These are phyloP conservation scores for Lucifuga dentata DNA, from an alignment of 2,113 vertebrate genomes.

Conservation along the genomic window DNA sequence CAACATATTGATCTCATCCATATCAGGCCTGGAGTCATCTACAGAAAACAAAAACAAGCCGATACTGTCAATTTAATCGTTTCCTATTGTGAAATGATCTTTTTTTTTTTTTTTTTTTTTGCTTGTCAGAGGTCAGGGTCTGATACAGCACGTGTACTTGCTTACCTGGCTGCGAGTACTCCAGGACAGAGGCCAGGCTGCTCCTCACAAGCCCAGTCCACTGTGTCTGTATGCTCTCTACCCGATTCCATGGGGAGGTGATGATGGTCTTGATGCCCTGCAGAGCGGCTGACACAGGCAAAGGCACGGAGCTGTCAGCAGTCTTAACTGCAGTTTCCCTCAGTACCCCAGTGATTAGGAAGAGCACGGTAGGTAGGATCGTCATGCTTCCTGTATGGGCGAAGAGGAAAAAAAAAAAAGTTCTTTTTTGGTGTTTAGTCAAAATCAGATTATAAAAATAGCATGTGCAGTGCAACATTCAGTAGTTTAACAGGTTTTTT, in stretches of 20 bases:
- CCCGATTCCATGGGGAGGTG: constrained; percentile 87
- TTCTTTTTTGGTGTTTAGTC: too few species aligned
- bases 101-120: too few species aligned
- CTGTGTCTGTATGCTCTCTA: constrained; percentile 88
- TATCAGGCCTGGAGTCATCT: constrained; percentile 87
- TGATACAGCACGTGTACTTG: not conserved
- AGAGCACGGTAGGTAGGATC: constrained; percentile 94
- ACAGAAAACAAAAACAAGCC: constrained; percentile 41
- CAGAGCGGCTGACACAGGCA: constrained; percentile 91
- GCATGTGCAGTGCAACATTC: too few species aligned
- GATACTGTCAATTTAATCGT: not conserved
- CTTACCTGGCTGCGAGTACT: constrained; percentile 92
- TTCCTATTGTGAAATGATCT: not conserved
- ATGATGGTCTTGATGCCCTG: constrained; percentile 96
- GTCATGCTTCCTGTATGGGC: constrained; percentile 97
- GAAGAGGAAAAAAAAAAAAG: constrained; percentile 38
- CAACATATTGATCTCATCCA: constrained; percentile 95
- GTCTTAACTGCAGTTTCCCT: constrained; percentile 93
- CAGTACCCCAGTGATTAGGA: constrained; percentile 94
- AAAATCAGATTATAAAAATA: too few species aligned
- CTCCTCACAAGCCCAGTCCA: constrained; percentile 96
- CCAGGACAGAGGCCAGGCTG: constrained; percentile 93
- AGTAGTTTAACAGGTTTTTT: too few species aligned
- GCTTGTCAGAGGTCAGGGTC: not conserved
- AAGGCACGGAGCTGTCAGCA: constrained; percentile 86